These are phyloP conservation scores for Sebastes iracundus DNA, from an alignment of 2,797 vertebrate species.

Conservation along the genomic window DNA sequence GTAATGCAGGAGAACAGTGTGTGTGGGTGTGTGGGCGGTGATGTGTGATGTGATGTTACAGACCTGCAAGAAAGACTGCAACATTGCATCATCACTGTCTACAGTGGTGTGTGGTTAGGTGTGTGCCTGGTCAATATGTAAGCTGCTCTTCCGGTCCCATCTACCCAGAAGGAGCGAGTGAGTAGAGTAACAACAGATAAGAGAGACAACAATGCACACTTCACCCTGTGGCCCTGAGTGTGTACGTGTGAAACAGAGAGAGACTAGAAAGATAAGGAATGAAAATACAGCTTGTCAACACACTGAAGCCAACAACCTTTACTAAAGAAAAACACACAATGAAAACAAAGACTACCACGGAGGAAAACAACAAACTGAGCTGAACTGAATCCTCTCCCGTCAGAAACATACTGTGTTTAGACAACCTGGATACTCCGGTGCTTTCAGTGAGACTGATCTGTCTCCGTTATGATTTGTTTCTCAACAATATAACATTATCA, in stretches of 20 bases:
- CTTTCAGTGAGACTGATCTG: background rate
- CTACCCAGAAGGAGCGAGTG: constrained; percentile 12
- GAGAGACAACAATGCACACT: constrained; percentile 41
- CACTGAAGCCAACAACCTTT: background rate
- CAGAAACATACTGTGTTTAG: background rate
- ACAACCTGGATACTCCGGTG: background rate
- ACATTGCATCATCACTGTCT: constrained; percentile 41
- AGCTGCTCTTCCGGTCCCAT: constrained; percentile 58
- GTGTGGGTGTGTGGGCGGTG: background rate
- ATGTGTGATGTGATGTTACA: background rate
- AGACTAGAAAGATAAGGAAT: background rate
- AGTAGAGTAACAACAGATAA: constrained; percentile 32
- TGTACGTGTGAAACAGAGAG: background rate
- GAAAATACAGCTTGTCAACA: background rate
- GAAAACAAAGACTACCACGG: background rate
- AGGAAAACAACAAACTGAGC: background rate
- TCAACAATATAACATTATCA: background rate
- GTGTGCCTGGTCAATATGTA: constrained; percentile 58
- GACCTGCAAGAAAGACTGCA: background rate
- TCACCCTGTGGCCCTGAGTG: background rate
- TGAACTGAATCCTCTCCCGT: background rate
- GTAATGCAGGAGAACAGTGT: background rate
- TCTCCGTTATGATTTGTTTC: background rate
- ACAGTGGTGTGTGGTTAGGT: background rate
- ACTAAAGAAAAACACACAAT: background rate